A percentile compares a stretch with the other conserved stretches of the same genome.
Conservation (phyloP, 2,113 vertebrate species). For the Gallinago jamesoni region DNA sequence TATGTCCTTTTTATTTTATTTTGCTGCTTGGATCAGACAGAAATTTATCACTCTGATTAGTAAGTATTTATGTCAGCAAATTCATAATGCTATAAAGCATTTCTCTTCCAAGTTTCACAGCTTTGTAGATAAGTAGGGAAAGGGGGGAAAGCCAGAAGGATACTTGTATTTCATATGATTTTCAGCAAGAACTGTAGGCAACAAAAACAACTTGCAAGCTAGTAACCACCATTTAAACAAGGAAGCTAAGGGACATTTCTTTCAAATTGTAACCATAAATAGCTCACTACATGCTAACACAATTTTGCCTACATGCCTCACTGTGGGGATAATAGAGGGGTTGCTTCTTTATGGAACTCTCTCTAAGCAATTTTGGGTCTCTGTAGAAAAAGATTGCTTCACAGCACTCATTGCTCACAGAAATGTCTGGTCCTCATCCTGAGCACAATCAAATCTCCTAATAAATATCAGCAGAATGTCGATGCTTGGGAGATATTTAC, state of each 20-base stretch:
- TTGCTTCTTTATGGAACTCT: background rate
- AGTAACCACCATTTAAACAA: background rate
- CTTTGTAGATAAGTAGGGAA: constrained; percentile 23
- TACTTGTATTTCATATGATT: background rate
- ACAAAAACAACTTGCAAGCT: constrained; percentile 1
- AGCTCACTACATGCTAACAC: background rate
- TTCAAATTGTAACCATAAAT: background rate
- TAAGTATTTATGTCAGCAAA: constrained; percentile 60
- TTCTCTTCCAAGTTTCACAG: constrained; percentile 1
- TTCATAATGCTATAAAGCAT: constrained; percentile 53
- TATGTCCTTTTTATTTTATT: constrained; percentile 43
- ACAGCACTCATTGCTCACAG: background rate
- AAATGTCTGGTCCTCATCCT: background rate
- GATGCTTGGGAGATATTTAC: background rate
- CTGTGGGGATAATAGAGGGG: background rate
- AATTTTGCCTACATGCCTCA: background rate
- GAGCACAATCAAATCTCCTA: background rate
- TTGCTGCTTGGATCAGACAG: constrained; percentile 46
- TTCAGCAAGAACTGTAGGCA: background rate
- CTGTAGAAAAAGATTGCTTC: background rate
- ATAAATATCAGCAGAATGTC: background rate
- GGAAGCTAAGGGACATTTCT: background rate
- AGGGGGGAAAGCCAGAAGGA: background rate
- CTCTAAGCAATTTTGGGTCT: background rate
- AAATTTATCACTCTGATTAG: constrained; percentile 66